Evolutionary conservation across 2,113 vertebrate genomes (phyloP).

Genomic region (Crotalus viridis): DNA sequence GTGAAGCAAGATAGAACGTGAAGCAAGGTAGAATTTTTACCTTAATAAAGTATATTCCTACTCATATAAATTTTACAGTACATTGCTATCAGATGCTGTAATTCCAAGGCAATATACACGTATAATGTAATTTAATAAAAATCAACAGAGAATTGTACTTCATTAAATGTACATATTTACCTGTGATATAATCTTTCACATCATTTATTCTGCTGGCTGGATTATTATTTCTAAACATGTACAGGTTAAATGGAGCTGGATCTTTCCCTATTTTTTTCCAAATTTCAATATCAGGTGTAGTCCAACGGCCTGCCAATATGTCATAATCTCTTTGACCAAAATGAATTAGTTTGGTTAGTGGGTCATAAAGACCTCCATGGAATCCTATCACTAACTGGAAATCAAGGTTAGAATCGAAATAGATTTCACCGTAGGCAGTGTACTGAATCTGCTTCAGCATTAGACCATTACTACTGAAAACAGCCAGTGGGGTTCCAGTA

Average conservation of each 20-base stretch:
- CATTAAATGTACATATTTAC: slow-evolving; percentile 66
- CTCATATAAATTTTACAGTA: neutral
- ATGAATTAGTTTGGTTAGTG: slow-evolving; percentile 93
- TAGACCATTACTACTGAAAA: slow-evolving; percentile 94
- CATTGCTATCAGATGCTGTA: neutral
- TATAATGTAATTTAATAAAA: neutral
- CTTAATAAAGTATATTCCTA: neutral
- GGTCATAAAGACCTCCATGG: slow-evolving; percentile 92
- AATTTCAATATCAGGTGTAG: slow-evolving; percentile 87
- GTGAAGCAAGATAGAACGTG: slow-evolving; percentile 1
- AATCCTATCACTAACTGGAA: slow-evolving; percentile 97
- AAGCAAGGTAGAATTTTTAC: slow-evolving; percentile 5
- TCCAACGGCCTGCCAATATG: slow-evolving; percentile 95
- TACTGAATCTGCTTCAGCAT: slow-evolving; percentile 97
- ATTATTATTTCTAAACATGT: slow-evolving; percentile 97
- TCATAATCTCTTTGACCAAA: slow-evolving; percentile 96
- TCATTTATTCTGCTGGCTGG: slow-evolving; percentile 96
- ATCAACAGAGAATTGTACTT: neutral
- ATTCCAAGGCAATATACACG: slow-evolving; percentile 4
- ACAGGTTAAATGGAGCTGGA: slow-evolving; percentile 94
- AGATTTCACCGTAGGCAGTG: slow-evolving; percentile 94
- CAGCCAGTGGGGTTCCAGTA: slow-evolving; percentile 90
- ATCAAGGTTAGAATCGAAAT: slow-evolving; percentile 96
- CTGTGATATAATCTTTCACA: slow-evolving; percentile 94
- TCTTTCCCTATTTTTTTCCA: slow-evolving; percentile 90